phyloP scores from a whole-genome alignment of 2,888 invertebrate genomes.

The Cheilosia vulpina region DNA sequence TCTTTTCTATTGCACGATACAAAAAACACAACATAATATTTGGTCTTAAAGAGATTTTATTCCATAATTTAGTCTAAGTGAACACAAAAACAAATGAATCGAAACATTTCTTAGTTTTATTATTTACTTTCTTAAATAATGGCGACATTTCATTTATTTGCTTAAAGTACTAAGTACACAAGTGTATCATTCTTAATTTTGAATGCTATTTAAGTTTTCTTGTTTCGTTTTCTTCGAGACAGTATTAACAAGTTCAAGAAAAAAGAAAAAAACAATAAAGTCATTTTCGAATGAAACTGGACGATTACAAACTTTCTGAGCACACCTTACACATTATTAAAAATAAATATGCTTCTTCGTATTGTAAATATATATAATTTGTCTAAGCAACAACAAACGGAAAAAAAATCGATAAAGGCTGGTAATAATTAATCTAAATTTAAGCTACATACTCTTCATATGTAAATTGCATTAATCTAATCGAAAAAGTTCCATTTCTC shows the following conservation, averaged over 20 bases:
- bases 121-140: constrained; percentile 29
- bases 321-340: constrained; percentile 29
- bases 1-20: neutral
- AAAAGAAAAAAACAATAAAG: constrained; percentile 18
- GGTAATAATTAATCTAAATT: constrained; percentile 38
- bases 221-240: neutral
- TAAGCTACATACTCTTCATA: constrained; percentile 38
- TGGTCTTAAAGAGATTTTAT: constrained; percentile 53
- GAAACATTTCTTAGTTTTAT: constrained; percentile 23
- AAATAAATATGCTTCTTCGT: constrained; percentile 59
- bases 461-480: constrained; percentile 29
- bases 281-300: constrained; percentile 49
- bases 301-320: constrained; percentile 45
- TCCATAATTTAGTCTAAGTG: constrained; percentile 44
- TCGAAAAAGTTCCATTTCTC: constrained; percentile 24
- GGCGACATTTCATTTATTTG: constrained; percentile 3
- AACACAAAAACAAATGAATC: constrained; percentile 49
- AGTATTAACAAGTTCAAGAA: neutral
- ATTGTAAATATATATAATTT: constrained; percentile 62
- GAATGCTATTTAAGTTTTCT: neutral
- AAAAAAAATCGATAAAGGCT: neutral
- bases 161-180: constrained; percentile 48
- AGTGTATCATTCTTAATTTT: constrained; percentile 18
- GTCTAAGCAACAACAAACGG: constrained; percentile 39
- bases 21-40: neutral